Evolutionary conservation across 2,113 vertebrate genomes (phyloP), one percentile per base, ranked within the genome.

Genomic region (Gallinago jamesoni): DNA sequence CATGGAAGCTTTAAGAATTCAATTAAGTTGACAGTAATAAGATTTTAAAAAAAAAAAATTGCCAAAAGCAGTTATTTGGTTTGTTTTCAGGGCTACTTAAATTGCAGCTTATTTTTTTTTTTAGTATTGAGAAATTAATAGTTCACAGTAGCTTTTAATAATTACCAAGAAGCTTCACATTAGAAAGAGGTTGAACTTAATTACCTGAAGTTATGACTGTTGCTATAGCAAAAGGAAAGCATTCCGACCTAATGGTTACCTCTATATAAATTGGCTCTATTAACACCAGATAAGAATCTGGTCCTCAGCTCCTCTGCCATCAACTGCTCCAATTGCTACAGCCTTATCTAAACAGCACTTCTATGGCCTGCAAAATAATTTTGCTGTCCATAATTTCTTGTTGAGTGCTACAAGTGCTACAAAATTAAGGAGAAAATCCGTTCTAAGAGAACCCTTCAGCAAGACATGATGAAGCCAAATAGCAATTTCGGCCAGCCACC

Each of bases 401-500:
- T 57, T 25, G 94, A 83, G 35, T 25, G 13, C 85, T 53, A 91
- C 6, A 83, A 94, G 53, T 47, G 12, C 53, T 53, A 68, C 14
- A 63, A 94, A 92, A 80, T 68, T 23, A 93, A 55, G 60, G 69
- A n/a, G 37, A 31, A 28, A 48, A 28, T 64, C 33, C 43, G 17
- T 27, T 69, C 33, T 45, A 94, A 50, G 59, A 21, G 59, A 87
- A 77, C 19, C 64, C 67, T 84, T 43, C 30, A 87, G 25, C 56
- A 70, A 76, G 20, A 20, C 57, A 55, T 48, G 89, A 85, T 59
- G 43, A 96, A 94, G 48, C 70, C 87, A 86, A 69, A 47, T 39
- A 70, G 55, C 48, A 90, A 59, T 88, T 94, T 39, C 82, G 66
- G 75, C 57, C 93, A 88, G 89, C 80, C 82, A 93, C 78, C 86